Base-by-base conservation (phyloP, 2,888 invertebrate species). In the Trissonchulus sp. region DNA sequence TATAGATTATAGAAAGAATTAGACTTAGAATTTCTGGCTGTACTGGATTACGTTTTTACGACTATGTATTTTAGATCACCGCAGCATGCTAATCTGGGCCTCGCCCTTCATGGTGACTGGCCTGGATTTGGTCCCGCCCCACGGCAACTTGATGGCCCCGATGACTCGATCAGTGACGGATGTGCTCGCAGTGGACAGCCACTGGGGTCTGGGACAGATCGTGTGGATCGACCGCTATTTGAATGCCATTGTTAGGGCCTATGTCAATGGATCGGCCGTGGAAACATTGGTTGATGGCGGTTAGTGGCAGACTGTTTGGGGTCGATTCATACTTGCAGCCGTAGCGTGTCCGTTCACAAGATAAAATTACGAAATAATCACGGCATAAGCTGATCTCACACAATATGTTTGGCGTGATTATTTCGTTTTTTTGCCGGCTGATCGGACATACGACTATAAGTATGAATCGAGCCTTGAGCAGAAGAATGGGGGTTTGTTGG, bases 101-200 rank as follows among this genome's bases (percentile, higher is more conserved):
- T 38, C 82, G 74, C 81, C 81, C 68, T 81, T 81, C 75, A 83
- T 84, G 75, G 91, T 94, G 79, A 89, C 92, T 73, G 94, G 93
- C 68, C 91, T 94, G 76, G 92, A 93, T 85, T 86, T 92, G 79
- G 88, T 89, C 77, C 89, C 90, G 84, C 91, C 92, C 1, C 89
- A 89, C 83, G 90, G 90, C 85, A 91, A 91, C 83, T 90, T 91
- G 63, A 91, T 93, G 80, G 93, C 94, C 31, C 90, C 93, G 78
- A 90, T 69, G 90, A 91, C 38, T 88, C 73, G 63, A 63, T 68
- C 74, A 31, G 75, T 75, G 15, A 87, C 90, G 78, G 88, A 89
- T 78, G 92, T 92, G 8, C 88, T 89, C 73, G 89, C 90, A 79
- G 86, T 93, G 76, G 91, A 91, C 81, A 90, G 89, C 82, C 87